Conservation (phyloP, 2,888 invertebrate genomes). For the Himalopsyche kuldschensis region DNA sequence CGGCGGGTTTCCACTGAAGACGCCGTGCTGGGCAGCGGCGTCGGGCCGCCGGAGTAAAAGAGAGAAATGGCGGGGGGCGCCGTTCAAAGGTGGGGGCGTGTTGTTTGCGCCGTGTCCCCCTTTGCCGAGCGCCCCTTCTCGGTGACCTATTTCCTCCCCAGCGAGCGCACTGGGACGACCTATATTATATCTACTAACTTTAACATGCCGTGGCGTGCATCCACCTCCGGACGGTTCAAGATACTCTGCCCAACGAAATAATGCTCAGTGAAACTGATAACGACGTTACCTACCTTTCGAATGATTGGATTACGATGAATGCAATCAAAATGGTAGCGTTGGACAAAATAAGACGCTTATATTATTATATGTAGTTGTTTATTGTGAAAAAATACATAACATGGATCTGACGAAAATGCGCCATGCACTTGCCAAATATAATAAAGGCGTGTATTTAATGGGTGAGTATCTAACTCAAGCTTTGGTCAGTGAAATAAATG, state of each 20-base stretch:
- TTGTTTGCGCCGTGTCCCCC: not conserved
- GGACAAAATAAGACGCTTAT: not conserved
- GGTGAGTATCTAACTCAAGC: too few species aligned
- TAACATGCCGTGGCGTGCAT: not conserved
- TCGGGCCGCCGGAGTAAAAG: not conserved
- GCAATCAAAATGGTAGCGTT: not conserved
- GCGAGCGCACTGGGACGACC: not conserved
- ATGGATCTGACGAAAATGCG: too few species aligned
- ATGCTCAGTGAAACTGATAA: not conserved
- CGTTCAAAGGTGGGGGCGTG: not conserved
- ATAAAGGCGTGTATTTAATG: too few species aligned
- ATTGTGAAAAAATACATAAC: too few species aligned
- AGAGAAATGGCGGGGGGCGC: not conserved
- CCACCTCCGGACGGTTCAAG: not conserved
- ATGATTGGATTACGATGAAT: not conserved
- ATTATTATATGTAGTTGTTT: too few species aligned
- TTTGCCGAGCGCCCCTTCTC: not conserved
- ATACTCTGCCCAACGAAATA: not conserved
- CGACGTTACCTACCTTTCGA: not conserved
- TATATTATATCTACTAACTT: not conserved
- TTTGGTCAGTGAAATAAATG: too few species aligned
- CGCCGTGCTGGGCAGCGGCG: not conserved
- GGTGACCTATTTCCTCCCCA: not conserved
- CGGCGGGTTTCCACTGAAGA: not conserved
- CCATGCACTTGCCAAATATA: too few species aligned